Conservation (phyloP, 2,888 invertebrate species). For the Asteroscopus sphinx region DNA sequence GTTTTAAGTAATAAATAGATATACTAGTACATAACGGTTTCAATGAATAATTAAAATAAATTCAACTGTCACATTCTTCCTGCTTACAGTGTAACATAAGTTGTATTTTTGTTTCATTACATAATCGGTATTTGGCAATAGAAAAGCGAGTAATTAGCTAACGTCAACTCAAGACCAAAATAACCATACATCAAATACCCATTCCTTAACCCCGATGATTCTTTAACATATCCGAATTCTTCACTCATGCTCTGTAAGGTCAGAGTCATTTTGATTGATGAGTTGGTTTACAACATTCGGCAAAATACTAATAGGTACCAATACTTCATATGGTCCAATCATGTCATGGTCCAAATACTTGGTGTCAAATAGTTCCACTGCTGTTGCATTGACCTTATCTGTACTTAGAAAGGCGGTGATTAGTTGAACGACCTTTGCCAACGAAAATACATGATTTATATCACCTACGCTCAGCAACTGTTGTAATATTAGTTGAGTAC, state of each 20-base stretch:
- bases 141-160: not conserved
- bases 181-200: not conserved
- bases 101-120: conserved; percentile 1
- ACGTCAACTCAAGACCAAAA: conserved; percentile 18
- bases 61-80: not conserved
- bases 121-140: conserved; percentile 17
- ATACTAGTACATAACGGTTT: not conserved
- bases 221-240: conserved; percentile 23
- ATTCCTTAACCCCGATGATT: conserved; percentile 18
- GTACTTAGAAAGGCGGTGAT: conserved; percentile 74
- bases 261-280: conserved; percentile 30
- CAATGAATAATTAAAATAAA: not conserved
- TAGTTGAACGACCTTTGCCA: conserved; percentile 69
- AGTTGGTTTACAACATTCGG: conserved; percentile 31
- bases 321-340: conserved; percentile 36
- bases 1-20: conserved; percentile 28
- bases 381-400: conserved; percentile 69
- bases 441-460: conserved; percentile 63
- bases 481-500: conserved; percentile 51
- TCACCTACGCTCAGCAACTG: conserved; percentile 71
- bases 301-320: conserved; percentile 32
- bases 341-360: conserved; percentile 65
- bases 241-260: not conserved
- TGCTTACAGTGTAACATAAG: conserved; percentile 1
- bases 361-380: conserved; percentile 55